Percentiles rank a stretch among this genome's conserved stretches.
Evolutionary conservation across 2,888 invertebrate species (phyloP).

Genomic region (Coremacera marginata): DNA sequence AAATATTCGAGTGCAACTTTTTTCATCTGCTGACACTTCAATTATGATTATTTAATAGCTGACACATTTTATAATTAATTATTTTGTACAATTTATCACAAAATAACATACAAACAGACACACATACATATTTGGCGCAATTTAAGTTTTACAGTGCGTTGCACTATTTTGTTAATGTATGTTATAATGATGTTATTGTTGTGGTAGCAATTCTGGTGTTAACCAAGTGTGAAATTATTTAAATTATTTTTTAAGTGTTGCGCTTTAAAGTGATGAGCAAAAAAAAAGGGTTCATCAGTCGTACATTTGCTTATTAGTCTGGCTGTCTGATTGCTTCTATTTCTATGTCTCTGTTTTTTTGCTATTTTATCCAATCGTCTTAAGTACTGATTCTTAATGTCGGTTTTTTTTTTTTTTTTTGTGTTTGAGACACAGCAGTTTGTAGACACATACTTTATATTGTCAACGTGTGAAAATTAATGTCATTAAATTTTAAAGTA

Average conservation of each 20-base stretch:
- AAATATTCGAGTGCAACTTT: background rate
- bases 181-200: background rate
- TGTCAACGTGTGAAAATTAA: slow-evolving; percentile 35
- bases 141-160: slow-evolving; percentile 2
- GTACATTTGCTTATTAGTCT: background rate
- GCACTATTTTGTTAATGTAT: background rate
- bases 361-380: background rate
- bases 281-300: slow-evolving; percentile 16
- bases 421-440: background rate
- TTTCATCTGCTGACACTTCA: slow-evolving; percentile 15
- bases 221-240: slow-evolving; percentile 64
- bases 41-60: slow-evolving; percentile 39
- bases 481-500: slow-evolving; percentile 24
- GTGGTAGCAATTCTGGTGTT: slow-evolving; percentile 51
- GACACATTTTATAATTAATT: slow-evolving; percentile 39
- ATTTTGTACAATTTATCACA: background rate
- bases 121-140: background rate
- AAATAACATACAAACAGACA: background rate
- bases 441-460: background rate
- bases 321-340: background rate
- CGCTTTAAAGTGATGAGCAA: background rate
- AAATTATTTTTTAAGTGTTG: slow-evolving; percentile 56
- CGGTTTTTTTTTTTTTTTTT: background rate
- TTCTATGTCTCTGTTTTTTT: background rate
- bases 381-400: background rate